Evolutionary conservation across 1,140 invertebrate genomes (phyloP).

Genomic region (Neodiprion pinetum): DNA sequence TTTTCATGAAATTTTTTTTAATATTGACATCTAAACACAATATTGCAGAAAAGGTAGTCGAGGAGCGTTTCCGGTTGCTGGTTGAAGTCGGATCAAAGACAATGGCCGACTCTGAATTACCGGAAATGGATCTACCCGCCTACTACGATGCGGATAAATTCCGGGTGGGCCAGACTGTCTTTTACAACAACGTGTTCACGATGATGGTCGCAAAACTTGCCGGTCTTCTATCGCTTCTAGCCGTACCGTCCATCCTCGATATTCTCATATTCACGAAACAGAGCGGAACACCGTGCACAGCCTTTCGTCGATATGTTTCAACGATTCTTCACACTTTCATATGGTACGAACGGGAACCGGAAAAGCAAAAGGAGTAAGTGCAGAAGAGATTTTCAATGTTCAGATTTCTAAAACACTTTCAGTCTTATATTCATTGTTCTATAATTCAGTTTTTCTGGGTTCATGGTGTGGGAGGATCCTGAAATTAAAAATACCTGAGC

Average conservation of each 20-base stretch:
- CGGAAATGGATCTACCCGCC: slow-evolving; percentile 39
- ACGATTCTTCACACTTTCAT: slow-evolving; percentile 70
- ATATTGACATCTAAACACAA: too few relatives aligned
- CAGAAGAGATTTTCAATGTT: neutral
- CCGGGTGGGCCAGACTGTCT: slow-evolving; percentile 71
- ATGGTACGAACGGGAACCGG: slow-evolving; percentile 76
- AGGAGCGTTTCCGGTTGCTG: slow-evolving; percentile 16
- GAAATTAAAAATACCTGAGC: too few relatives aligned
- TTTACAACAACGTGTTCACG: slow-evolving; percentile 70
- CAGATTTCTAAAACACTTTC: neutral
- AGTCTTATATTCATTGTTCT: slow-evolving; percentile 6
- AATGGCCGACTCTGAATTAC: slow-evolving; percentile 5
- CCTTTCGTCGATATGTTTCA: slow-evolving; percentile 78
- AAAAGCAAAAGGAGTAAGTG: slow-evolving; percentile 63
- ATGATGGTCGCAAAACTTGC: slow-evolving; percentile 72
- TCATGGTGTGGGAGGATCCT: too few relatives aligned
- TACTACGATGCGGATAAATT: slow-evolving; percentile 55
- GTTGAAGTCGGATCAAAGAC: slow-evolving; percentile 31
- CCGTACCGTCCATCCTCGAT: slow-evolving; percentile 71
- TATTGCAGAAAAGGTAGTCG: neutral
- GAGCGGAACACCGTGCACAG: slow-evolving; percentile 68
- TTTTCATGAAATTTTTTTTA: too few relatives aligned
- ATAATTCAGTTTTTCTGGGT: slow-evolving; percentile 16
- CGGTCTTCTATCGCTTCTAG: slow-evolving; percentile 72
- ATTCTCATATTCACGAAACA: slow-evolving; percentile 73